phyloP scores from a whole-genome alignment of 2,113 vertebrate genomes.

The Cervus canadensis region DNA sequence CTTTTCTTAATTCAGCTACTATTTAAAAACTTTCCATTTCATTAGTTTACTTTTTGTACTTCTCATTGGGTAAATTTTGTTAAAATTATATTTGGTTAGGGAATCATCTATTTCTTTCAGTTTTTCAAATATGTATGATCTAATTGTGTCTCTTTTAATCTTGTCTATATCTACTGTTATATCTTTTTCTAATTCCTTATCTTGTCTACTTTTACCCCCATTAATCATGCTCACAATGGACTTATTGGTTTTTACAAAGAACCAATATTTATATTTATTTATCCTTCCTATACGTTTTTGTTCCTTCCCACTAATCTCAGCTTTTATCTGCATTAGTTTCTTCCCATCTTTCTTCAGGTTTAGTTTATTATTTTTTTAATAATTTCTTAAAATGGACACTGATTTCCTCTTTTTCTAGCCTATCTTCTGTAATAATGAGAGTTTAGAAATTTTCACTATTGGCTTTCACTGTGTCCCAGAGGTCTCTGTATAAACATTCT shows the following conservation, averaged over 20 bases:
- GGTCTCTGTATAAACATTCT: not conserved
- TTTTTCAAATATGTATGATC: slow-evolving; percentile 1
- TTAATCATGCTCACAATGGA: not conserved
- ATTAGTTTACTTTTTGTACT: slow-evolving; percentile 2
- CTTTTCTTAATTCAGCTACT: not conserved
- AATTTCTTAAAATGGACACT: not conserved
- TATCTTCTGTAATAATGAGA: not conserved
- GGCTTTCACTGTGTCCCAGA: not conserved
- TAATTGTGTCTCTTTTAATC: not conserved
- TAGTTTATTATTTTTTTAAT: not conserved
- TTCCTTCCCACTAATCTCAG: not conserved
- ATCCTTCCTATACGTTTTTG: not conserved
- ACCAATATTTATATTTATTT: not conserved
- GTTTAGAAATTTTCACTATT: not conserved
- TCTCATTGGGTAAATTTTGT: not conserved
- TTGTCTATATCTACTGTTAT: not conserved
- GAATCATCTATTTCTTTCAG: not conserved
- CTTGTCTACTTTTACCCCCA: not conserved
- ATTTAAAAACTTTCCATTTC: not conserved
- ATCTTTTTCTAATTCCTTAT: not conserved
- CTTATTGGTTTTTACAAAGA: not conserved
- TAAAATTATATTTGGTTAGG: slow-evolving; percentile 1
- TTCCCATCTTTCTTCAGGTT: not conserved
- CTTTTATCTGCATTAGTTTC: not conserved
- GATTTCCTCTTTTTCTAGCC: not conserved